phyloP scores from a whole-genome alignment of 2,797 vertebrate species.

The Pygocentrus nattereri region DNA sequence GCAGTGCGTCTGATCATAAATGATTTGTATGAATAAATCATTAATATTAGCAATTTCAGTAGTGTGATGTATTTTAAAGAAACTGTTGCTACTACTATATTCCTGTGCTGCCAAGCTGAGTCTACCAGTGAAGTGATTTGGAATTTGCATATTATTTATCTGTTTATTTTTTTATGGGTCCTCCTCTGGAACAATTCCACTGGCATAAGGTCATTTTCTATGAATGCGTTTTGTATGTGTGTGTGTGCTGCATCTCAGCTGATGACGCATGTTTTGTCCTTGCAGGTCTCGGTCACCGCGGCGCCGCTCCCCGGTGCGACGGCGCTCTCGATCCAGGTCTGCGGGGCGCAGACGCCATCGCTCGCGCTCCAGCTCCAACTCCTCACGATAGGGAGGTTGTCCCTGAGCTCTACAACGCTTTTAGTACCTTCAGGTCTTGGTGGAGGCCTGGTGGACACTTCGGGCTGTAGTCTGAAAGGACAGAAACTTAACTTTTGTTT shows the following conservation, averaged over 20 bases:
- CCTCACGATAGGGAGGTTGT: conserved; percentile 86
- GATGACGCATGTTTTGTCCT: not conserved
- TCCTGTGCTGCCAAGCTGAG: too few relatives aligned
- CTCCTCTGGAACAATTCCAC: too few relatives aligned
- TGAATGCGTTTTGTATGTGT: not conserved
- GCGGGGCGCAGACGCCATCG: conserved; percentile 93
- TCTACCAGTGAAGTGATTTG: too few relatives aligned
- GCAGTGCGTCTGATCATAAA: too few relatives aligned
- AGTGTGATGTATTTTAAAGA: too few relatives aligned
- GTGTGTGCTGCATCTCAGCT: not conserved
- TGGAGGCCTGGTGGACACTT: not conserved
- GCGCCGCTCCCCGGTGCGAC: conserved; percentile 89
- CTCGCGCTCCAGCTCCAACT: conserved; percentile 97
- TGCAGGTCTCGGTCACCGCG: conserved; percentile 91
- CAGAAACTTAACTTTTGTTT: not conserved
- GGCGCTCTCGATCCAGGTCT: conserved; percentile 90
- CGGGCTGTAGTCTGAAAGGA: not conserved
- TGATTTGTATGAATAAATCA: too few relatives aligned
- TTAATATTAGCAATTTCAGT: too few relatives aligned
- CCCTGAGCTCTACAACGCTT: not conserved
- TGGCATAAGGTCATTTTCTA: not conserved
- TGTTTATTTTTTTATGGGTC: too few relatives aligned
- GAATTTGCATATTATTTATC: too few relatives aligned
- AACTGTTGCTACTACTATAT: too few relatives aligned
- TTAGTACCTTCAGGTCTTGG: not conserved